A percentile compares a stretch with the other conserved stretches of the same genome.
Evolutionary conservation across 2,888 invertebrate species (phyloP).

Genomic region (Colostygia pectinataria): DNA sequence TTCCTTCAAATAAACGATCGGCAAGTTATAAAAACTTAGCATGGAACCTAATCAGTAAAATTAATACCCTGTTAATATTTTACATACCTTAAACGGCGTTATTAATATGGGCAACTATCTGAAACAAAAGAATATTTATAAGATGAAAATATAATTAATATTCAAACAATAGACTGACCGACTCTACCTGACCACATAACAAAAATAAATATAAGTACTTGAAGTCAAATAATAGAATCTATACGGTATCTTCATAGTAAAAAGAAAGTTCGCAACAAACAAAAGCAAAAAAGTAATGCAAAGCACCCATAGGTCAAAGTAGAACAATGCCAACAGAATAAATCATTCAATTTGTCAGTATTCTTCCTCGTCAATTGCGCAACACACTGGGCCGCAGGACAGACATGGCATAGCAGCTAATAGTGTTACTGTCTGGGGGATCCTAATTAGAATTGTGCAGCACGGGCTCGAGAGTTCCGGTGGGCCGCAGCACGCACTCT

Average conservation of each 20-base stretch:
- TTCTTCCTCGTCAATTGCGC: constrained; percentile 18
- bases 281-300: too few species aligned
- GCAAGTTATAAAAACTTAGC: too few species aligned
- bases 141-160: too few species aligned
- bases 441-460: constrained; percentile 55
- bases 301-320: too few species aligned
- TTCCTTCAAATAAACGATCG: neutral
- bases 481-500: constrained; percentile 56
- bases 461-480: constrained; percentile 50
- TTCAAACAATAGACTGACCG: too few species aligned
- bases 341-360: constrained; percentile 18
- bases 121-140: constrained; percentile 46
- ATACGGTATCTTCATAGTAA: too few species aligned
- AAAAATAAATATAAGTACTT: too few species aligned
- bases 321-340: constrained; percentile 19
- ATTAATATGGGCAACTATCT: constrained; percentile 39
- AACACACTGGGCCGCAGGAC: constrained; percentile 8
- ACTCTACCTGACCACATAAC: too few species aligned
- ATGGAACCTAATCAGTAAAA: neutral
- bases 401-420: constrained; percentile 3
- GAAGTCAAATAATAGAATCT: too few species aligned
- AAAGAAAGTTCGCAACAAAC: too few species aligned
- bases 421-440: constrained; percentile 37
- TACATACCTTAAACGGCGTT: constrained; percentile 36
- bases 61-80: neutral